Evolutionary conservation across 2,113 vertebrate species (phyloP), one percentile per base, ranked within the genome.

Genomic region (Falco punctatus): DNA sequence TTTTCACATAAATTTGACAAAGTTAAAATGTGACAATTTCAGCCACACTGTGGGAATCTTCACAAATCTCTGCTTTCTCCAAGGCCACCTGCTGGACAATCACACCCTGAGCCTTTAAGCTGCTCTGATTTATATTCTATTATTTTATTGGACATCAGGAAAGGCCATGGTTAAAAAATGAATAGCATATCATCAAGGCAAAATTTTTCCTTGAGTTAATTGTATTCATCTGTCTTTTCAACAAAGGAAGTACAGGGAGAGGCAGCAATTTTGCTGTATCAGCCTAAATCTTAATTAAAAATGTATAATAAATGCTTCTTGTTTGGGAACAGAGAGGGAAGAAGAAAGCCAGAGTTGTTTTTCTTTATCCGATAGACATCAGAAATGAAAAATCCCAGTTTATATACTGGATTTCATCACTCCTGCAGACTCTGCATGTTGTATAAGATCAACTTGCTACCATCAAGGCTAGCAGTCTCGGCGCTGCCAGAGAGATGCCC

Each of bases 251-350:
- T n/a, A 46, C 10, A 90, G 88, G 82, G 73, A 94, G 89, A 95
- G 89, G 92, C 81, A 85, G 84, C n/a, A 82, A 80, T 92, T 94
- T 87, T 85, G 61, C 81, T 89, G 5, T 88, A 92, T 87, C 82
- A 92, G 92, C 72, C 62, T 74, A 85, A 85, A 89, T 84, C 92
- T 96, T 94, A 84, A 97, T 93, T 94, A 12, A 70, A 92, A 84
- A 40, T 72, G 22, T 58, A 52, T 65, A 91, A 94, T 81, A 85
- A 92, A 80, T 73, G 49, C 66, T 91, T 69, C 86, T 94, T 91
- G 65, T 65, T 91, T 87, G 83, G 95, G 86, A 96, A 81, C 66
- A 80, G 61, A 46, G n/a, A 69, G 58, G 15, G 46, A 35, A 92
- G 86, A 94, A 94, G 57, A 75, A 91, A 94, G 77, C 62, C 89